These are phyloP conservation scores for Mesocentrotus franciscanus DNA, from an alignment of 53 echinoderm and acorn worm species.

Conservation along the genomic window DNA sequence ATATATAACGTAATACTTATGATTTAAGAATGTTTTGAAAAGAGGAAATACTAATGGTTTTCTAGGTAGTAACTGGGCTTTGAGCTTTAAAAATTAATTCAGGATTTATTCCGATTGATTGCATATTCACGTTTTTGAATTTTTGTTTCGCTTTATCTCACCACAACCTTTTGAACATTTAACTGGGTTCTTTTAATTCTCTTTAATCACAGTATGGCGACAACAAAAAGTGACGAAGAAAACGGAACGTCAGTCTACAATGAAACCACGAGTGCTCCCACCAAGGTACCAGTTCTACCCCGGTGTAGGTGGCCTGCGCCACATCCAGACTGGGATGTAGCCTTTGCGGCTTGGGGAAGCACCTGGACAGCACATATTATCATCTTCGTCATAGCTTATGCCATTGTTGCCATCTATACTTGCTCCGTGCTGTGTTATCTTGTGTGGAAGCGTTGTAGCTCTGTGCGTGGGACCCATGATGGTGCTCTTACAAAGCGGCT, in stretches of 20 bases:
- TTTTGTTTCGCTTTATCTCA: no score
- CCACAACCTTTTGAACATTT: no score
- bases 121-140: no score
- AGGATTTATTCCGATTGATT: no score
- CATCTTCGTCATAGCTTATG: conserved; percentile 70
- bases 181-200: neutral
- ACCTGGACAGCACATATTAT: conserved; percentile 73
- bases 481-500: conserved; percentile 55
- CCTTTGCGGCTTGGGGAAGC: conserved; percentile 70
- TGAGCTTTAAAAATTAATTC: no score
- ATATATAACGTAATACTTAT: no score
- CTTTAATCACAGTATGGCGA: neutral
- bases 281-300: neutral
- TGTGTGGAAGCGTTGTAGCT: neutral
- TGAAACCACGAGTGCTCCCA: neutral
- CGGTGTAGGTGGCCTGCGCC: conserved; percentile 74
- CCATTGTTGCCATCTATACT: conserved; percentile 67
- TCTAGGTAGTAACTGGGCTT: no score
- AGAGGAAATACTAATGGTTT: no score
- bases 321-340: conserved; percentile 72
- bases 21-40: no score
- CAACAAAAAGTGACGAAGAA: neutral
- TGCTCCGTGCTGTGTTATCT: conserved; percentile 23
- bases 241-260: neutral
- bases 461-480: conserved; percentile 39